Evolutionary conservation across 2,888 invertebrate genomes (phyloP), one percentile per base, ranked within the genome.

Genomic region (Nephrocerus scutellatus): DNA sequence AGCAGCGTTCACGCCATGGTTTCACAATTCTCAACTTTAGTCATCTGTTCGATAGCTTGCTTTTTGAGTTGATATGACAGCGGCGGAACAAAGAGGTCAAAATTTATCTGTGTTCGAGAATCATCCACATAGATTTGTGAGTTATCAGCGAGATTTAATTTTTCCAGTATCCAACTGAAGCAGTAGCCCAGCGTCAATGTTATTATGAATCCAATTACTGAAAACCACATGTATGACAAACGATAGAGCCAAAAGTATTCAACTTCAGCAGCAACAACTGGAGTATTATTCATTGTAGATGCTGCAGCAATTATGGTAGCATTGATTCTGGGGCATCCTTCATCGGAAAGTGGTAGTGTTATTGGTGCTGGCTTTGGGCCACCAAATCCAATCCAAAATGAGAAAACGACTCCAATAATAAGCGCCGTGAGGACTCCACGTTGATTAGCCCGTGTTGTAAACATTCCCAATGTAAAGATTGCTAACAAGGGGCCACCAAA

Each of bases 401-500:
- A 79, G 41, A 86, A 63, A 0, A 72, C 59, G 39, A 91, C 72
- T 0, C 86, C 82, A 8, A 70, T 53, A 1, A 80, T 35, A 6
- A 86, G 67, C 0, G 83, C 88, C 14, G 73, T 51, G 7, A 84
- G 70, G 0, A 80, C 82, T 30, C 90, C 90, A 62, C 70, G 71
- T 66, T 88, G 77, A 60, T 82, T 86, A 2, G 83, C 78, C 36
- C 71, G 75, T 13, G 82, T 77, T 10, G 82, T 81, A 49, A 82
- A 79, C 80, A 91, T 86, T 39, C 91, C 91, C 7, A 90, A 67
- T 0, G 88, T 82, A 58, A 91, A 92, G 0, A 90, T 68, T 0
- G 82, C 89, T 10, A 91, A 69, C 19, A 90, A 64, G 0, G 91
- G 91, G 0, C 91, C 91, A 2, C 90, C 90, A 2, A 87, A 81